Percentiles rank a stretch among this genome's conserved stretches.
These are phyloP conservation scores for Aethes cnicana DNA, from an alignment of 2,888 invertebrate species.

Conservation along the genomic window DNA sequence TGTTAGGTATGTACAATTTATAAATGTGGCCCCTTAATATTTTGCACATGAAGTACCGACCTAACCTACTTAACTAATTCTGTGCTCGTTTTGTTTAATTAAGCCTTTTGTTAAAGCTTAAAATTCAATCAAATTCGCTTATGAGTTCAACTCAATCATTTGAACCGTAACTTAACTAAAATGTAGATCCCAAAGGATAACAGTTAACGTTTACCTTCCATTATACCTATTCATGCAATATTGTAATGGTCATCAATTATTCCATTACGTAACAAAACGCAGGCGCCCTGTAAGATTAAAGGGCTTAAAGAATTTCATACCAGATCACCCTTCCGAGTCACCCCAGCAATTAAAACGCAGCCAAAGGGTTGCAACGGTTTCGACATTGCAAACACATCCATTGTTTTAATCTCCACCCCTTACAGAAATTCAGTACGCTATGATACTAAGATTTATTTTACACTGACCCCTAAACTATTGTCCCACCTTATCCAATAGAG, in stretches of 20 bases:
- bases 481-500: slow-evolving; percentile 36
- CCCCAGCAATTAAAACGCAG: slow-evolving; percentile 79
- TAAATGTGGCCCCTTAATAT: too few species aligned
- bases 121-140: too few species aligned
- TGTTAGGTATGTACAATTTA: too few species aligned
- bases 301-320: slow-evolving; percentile 55
- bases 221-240: neutral
- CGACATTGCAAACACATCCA: slow-evolving; percentile 78
- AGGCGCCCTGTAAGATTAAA: slow-evolving; percentile 49
- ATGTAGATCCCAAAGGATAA: too few species aligned
- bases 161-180: too few species aligned
- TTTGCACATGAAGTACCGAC: too few species aligned
- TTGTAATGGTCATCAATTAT: slow-evolving; percentile 21
- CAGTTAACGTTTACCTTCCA: too few species aligned
- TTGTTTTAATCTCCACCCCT: slow-evolving; percentile 76
- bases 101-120: too few species aligned
- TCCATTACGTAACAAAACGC: slow-evolving; percentile 18
- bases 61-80: too few species aligned
- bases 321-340: slow-evolving; percentile 44
- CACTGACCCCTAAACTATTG: slow-evolving; percentile 42
- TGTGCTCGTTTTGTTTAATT: too few species aligned
- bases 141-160: too few species aligned
- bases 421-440: slow-evolving; percentile 58
- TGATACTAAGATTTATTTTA: slow-evolving; percentile 56
- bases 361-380: slow-evolving; percentile 76